Base-by-base conservation (phyloP, 2,888 invertebrate genomes). In the Belgica antarctica region DNA sequence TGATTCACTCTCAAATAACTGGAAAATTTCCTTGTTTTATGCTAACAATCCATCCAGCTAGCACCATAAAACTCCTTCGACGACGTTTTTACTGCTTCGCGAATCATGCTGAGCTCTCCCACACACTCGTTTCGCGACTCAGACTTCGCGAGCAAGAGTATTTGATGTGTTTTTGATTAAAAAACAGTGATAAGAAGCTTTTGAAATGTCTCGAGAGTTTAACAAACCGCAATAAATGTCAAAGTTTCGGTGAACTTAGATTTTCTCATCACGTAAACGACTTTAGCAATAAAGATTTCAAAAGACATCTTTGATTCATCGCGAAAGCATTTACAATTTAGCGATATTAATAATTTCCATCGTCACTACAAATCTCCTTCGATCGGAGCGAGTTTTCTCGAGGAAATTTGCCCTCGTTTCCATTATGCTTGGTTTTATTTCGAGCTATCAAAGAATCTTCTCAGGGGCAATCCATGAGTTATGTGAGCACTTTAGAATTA, bases 101-200 rank as follows among this genome's bases (percentile, higher is more conserved):
- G 10, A 10, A 34, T 34, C 34, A n/a, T n/a, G n/a, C n/a, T 5
- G 41, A 41, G 5, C 12, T 41, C 41, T 5, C 41, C n/a, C 2
- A 5, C 3, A 3, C 41, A 41, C 41, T 41, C 41, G n/a, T n/a
- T 10, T 41, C 4, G 41, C 12, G 41, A 10, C 15, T 41, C 41
- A n/a, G n/a, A n/a, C n/a, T n/a, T 5, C 41, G 41, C 41, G 10
- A 41, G n/a, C 41, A 15, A n/a, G 41, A 3, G 41, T 10, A 10
- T 31, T 31, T 31, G 31, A 31, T 31, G 31, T 31, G 31, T 31
- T 31, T 31, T 41, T 41, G 41, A 52, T 52, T 52, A 52, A 52
- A 17, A 22, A 52, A 8, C 22, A n/a, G 2, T n/a, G 52, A 52
- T 46, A 46, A 46, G 12, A 52, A 52, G 52, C 52, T 52, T 22